A percentile compares a stretch with the other conserved stretches of the same genome.
phyloP scores from a whole-genome alignment of 2,888 invertebrate species.

The Lathronympha strigana region DNA sequence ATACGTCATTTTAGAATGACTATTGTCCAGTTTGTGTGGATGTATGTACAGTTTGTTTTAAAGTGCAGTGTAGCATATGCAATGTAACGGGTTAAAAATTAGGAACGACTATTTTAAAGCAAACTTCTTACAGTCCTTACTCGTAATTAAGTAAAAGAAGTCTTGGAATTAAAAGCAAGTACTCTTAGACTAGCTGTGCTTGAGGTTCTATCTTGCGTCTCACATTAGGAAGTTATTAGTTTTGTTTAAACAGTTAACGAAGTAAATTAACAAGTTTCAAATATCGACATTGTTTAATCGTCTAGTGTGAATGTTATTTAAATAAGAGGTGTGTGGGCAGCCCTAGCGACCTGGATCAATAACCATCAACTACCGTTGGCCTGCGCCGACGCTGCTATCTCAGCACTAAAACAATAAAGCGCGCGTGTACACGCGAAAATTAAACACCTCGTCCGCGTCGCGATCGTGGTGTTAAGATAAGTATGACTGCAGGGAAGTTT shows the following conservation, averaged over 20 bases:
- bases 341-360: neutral
- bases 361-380: conserved; percentile 25
- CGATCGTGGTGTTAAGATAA: neutral
- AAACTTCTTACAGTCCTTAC: no score
- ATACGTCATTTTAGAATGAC: conserved; percentile 1
- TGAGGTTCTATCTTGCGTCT: no score
- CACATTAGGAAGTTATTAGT: no score
- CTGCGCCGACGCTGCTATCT: conserved; percentile 17
- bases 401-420: conserved; percentile 35
- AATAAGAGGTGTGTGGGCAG: no score
- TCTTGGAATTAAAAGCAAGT: no score
- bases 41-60: neutral
- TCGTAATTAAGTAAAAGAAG: no score
- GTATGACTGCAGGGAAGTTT: neutral
- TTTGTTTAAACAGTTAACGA: no score
- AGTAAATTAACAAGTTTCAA: no score
- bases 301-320: no score
- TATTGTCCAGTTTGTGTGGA: conserved; percentile 7
- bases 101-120: no score
- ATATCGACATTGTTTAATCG: no score
- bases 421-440: conserved; percentile 11
- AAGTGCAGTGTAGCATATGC: conserved; percentile 5
- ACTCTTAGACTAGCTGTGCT: no score
- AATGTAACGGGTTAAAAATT: conserved; percentile 24
- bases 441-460: conserved; percentile 5